Evolutionary conservation across 1,140 invertebrate genomes (phyloP), one percentile per base, ranked within the genome.

Genomic region (Zaprionus camerounensis): DNA sequence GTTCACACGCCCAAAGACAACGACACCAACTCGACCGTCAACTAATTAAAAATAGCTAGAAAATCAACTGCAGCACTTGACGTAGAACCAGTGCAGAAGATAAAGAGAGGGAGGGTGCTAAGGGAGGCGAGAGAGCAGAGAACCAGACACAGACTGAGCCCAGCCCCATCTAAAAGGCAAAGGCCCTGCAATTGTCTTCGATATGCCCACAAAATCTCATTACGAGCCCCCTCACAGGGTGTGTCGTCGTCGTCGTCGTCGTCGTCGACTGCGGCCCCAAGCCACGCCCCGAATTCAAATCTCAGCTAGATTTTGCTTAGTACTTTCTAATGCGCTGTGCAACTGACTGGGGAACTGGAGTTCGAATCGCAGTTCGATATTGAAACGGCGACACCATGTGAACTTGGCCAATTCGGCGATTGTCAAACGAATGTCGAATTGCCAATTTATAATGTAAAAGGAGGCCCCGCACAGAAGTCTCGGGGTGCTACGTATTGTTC

Each of bases 251-350:
- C 62, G 46, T 57, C 62, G 46, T 57, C 72, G 67, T 63, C 46
- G 53, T 46, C 53, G 44, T 46, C 72, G 66, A 26, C 24, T 26
- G 24, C 26, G 6, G 57, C 68, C 61, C 61, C 46, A 44, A 68
- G 49, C 70, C 70, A 76, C 74, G 76, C 63, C 78, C 75, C 74
- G 76, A 77, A 80, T 67, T 79, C 51, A 80, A 78, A 77, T 78
- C 58, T 44, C 64, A 38, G 59, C 61, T 70, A 62, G 38, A 68
- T 81, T 81, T 41, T 15, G 31, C 61, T 71, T 12, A 22, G 44
- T 71, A 88, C 83, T 87, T 87, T 87, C 83, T 87, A 87, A 87
- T 86, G 82, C 83, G 83, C 67, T 71, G 71, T 71, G 71, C 69
- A 44, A 75, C 53, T 64, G 59, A 49, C 20, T 24, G 55, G 51